Evolutionary conservation across 2,797 vertebrate genomes (phyloP), one percentile per base, ranked within the genome.

Genomic region (Melopsittacus undulatus): DNA sequence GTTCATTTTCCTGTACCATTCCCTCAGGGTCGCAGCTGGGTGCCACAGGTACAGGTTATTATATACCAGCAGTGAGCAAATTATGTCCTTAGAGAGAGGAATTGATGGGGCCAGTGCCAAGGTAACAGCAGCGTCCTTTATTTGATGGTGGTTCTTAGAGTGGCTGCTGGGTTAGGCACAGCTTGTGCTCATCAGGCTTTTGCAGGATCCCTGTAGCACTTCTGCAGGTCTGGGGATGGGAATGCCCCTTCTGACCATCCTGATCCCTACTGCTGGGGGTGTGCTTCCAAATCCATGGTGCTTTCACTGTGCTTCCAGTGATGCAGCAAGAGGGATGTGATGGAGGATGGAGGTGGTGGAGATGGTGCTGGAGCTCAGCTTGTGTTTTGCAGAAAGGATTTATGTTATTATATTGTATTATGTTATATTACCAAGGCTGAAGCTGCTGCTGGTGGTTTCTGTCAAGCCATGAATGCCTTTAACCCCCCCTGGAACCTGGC

Each of bases 241-340:
- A 46, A 66, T 32, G 11, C 45, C 72, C 7, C 0, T 26, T 26
- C 40, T 11, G 5, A 32, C 7, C 4, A 0, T 42, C 48, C 45
- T 3, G 2, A 6, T 38, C 22, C 4, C 27, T 21, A 0, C 48
- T 3, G 8, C 4, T n/a, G 42, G 59, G 30, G 9, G 18, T 8
- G 27, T 20, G 20, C 6, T 40, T 18, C 36, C 29, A 24, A 42
- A 7, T 17, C 52, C 52, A 26, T 48, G 43, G 1, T 20, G 45
- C 5, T n/a, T n/a, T n/a, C n/a, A n/a, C n/a, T n/a, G n/a, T n/a
- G n/a, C n/a, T n/a, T n/a, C n/a, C n/a, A n/a, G n/a, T 48, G 43
- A 1, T 20, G 45, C 5, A 3, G 40, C 14, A 4, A 22, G 15
- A 46, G 38, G 56, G 12, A n/a, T 24, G n/a, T 24, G 22, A 57